Percentiles rank a stretch among this genome's conserved stretches.
These are phyloP conservation scores for Heteromyza rotundicornis DNA, from an alignment of 2,888 invertebrate genomes.

Conservation along the genomic window DNA sequence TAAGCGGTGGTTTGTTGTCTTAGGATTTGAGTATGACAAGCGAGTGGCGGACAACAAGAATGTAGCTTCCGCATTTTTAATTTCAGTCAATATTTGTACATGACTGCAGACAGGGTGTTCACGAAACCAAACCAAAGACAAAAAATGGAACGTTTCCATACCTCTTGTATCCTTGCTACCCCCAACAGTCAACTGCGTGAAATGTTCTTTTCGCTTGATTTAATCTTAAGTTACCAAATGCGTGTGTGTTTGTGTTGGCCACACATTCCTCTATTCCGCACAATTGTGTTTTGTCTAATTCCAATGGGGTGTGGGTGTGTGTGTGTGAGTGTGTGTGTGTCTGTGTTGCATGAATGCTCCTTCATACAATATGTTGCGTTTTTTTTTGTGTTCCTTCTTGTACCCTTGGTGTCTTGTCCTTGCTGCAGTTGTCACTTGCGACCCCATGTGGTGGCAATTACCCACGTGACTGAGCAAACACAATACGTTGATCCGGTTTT, in stretches of 20 bases:
- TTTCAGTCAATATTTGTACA: neutral
- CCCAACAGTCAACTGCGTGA: neutral
- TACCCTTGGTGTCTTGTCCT: neutral
- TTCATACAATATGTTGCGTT: no score
- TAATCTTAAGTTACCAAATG: neutral
- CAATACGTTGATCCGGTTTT: constrained; percentile 32
- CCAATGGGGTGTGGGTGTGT: neutral
- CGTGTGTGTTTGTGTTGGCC: neutral
- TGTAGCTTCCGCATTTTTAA: constrained; percentile 3
- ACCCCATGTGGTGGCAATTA: constrained; percentile 39
- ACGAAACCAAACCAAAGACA: neutral
- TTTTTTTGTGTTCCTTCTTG: neutral
- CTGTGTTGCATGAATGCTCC: neutral
- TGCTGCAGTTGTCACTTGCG: constrained; percentile 9
- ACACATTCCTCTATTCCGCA: neutral
- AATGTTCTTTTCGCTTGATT: neutral
- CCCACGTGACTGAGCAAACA: constrained; percentile 37
- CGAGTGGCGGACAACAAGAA: neutral
- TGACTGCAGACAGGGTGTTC: neutral
- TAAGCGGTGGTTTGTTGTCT: constrained; percentile 1
- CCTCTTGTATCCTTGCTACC: neutral
- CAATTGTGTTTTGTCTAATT: neutral
- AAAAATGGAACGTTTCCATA: neutral
- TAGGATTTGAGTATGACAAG: neutral
- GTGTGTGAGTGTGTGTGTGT: constrained; percentile 1